Percentiles rank a stretch among this genome's conserved stretches.
Evolutionary conservation across 2,888 invertebrate genomes (phyloP).

Genomic region (Antitype chi): DNA sequence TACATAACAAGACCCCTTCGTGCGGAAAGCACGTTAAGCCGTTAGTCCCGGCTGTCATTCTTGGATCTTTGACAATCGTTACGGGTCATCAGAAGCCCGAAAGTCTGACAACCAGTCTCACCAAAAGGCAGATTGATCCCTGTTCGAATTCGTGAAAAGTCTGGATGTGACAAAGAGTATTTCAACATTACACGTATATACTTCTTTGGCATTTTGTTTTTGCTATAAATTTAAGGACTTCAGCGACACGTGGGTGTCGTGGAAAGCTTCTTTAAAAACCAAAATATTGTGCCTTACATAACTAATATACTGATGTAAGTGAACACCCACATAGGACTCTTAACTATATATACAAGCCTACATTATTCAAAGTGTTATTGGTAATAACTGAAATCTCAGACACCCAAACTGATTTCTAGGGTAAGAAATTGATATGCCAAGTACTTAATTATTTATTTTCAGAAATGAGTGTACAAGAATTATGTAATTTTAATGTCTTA

Average conservation of each 20-base stretch:
- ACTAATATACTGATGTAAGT: background rate
- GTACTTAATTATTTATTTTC: background rate
- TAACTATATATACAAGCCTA: background rate
- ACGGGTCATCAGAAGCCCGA: too few relatives aligned
- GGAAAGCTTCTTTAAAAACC: constrained; percentile 9
- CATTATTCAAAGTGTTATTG: background rate
- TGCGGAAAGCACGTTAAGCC: too few relatives aligned
- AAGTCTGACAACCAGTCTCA: too few relatives aligned
- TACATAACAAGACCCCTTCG: too few relatives aligned
- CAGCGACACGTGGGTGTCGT: constrained; percentile 10
- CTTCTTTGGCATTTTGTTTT: constrained; percentile 23
- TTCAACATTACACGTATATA: constrained; percentile 17
- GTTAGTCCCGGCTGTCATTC: too few relatives aligned
- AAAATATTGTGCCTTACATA: background rate
- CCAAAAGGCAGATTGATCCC: too few relatives aligned
- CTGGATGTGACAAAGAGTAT: background rate
- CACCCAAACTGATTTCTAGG: background rate
- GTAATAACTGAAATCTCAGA: background rate
- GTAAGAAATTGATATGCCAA: background rate
- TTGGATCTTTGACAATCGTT: too few relatives aligned
- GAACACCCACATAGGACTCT: background rate
- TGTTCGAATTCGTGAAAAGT: background rate
- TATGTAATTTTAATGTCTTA: background rate
- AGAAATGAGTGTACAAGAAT: background rate
- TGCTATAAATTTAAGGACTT: constrained; percentile 16